Base-by-base conservation (phyloP, 2,888 invertebrate genomes). In the Mesorhabditis spiculigera region DNA sequence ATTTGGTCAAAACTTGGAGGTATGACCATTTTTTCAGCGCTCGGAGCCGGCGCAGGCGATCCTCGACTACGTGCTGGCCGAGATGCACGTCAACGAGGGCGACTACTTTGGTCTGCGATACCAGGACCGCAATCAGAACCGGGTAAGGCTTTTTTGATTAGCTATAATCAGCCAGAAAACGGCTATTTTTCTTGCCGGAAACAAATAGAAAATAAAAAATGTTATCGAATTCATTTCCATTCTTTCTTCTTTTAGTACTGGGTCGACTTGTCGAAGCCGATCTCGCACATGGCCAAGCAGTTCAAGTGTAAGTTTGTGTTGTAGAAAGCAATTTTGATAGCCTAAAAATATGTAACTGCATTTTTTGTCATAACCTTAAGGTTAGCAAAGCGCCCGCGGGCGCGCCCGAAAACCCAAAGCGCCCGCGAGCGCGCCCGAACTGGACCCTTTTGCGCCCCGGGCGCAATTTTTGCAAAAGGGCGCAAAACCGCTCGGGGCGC, bases 71-170 rank as follows among this genome's bases (percentile, higher is more conserved):
- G 92, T 94, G 77, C 95, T 94, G 88, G 91, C 92, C 86, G 92
- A 93, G 87, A 89, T 95, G 82, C 93, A 93, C 88, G 91, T 95
- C 78, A 90, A 92, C 75, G 95, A 95, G 88, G 93, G 92, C 85
- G 95, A 95, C 88, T 95, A 94, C 88, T 93, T 95, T 87, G 95
- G 95, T 10, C 90, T 95, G 76, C 91, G 94, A 75, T 95, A 92
- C 90, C 93, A 94, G 78, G 95, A 95, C 87, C 89, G 90, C 72
- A 90, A 91, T 82, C 92, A 93, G 80, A 93, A 94, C 88, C 90
- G 94, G 89, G 94, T 94, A 89, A 90, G 90, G 86, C 67, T 65
- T 44, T 28, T 44, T 28, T 28, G 1, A 28, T 28, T 28, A 28
- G 28, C 28, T 28, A 28, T 69, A 41, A 69, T 58, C 43, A 63